Base-by-base conservation (phyloP, 2,888 invertebrate genomes). In the Tanytarsus gracilentus region DNA sequence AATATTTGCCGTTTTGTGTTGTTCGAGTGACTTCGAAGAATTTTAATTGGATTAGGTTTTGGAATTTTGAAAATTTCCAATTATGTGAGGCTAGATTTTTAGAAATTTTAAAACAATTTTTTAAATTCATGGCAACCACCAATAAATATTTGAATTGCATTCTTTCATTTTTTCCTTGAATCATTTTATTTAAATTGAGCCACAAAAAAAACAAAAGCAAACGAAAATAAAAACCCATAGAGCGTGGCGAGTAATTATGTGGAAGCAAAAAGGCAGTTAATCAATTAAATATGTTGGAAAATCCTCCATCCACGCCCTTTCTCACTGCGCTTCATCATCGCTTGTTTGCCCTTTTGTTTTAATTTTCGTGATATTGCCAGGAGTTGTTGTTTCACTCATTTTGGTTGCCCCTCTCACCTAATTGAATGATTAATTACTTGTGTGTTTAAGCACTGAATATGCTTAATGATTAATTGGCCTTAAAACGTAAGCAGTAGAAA, bases 401-500 rank as follows among this genome's bases (percentile, higher is more conserved):
- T 11, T 33, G 33, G 33, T 33, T 52, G 30, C 52, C 25, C 40
- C 25, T 56, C n/a, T 40, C 33, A 16, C 29, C 23, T 58, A 58
- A 58, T 58, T 58, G 58, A 58, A 58, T 58, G 58, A 58, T 58
- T 58, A 58, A 58, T 58, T 48, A 40, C 44, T 48, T 48, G 58
- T 58, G 48, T 44, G 26, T 44, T 56, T 58, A 51, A 58, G 27
- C 33, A 27, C 16, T 44, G 58, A 58, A 58, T 44, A 26, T 40
- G 40, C 39, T 56, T 30, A 26, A 48, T 58, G 58, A 58, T 58
- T 58, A 58, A 58, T 58, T 58, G 58, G 58, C 26, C 44, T 11
- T 16, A 18, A 44, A 23, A 44, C 23, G 36, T 29, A 21, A n/a
- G 29, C 11, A 58, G n/a, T 18, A 58, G 39, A 55, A 40, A 58